Evolutionary conservation across 2,888 invertebrate species (phyloP).

Genomic region (Thereva nobilitata): DNA sequence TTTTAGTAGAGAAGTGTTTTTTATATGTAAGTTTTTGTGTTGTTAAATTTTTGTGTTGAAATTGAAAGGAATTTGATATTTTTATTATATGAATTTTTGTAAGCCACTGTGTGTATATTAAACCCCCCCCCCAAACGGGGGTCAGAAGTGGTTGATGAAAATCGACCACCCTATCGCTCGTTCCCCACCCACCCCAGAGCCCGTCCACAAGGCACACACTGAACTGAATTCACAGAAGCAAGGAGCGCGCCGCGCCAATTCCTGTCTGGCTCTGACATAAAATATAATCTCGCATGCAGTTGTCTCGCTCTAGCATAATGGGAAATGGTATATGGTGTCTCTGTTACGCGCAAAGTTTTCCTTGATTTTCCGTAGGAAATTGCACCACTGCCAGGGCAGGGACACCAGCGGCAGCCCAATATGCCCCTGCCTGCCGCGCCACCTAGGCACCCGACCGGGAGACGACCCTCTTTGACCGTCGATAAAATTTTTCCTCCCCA

Average conservation of each 20-base stretch:
- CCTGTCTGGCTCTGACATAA: conserved; percentile 35
- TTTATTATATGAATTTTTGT: background rate
- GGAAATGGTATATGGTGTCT: background rate
- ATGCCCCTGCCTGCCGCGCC: background rate
- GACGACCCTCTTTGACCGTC: conserved; percentile 35
- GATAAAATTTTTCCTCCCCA: conserved; percentile 37
- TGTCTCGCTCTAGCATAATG: background rate
- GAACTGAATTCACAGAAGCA: conserved; percentile 18
- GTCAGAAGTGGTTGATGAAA: conserved; percentile 23
- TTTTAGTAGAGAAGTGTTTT: background rate
- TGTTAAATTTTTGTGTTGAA: conserved; percentile 7
- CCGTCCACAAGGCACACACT: too few species aligned
- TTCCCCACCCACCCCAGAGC: too few species aligned
- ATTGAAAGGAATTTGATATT: conserved; percentile 14
- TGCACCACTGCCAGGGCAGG: conserved; percentile 22
- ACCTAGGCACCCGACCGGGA: background rate
- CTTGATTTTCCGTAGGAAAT: conserved; percentile 35
- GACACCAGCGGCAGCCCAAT: background rate
- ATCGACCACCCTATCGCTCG: conserved; percentile 10
- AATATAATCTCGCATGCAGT: conserved; percentile 19
- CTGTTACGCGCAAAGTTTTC: conserved; percentile 22
- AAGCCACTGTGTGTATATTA: too few species aligned
- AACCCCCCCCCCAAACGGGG: conserved; percentile 4
- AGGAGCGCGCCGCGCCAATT: conserved; percentile 33
- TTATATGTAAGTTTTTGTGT: background rate